phyloP scores from a whole-genome alignment of 30 jellyfish, hydroid and myxozoan genomes.

The Thelohanellus kitauei region DNA sequence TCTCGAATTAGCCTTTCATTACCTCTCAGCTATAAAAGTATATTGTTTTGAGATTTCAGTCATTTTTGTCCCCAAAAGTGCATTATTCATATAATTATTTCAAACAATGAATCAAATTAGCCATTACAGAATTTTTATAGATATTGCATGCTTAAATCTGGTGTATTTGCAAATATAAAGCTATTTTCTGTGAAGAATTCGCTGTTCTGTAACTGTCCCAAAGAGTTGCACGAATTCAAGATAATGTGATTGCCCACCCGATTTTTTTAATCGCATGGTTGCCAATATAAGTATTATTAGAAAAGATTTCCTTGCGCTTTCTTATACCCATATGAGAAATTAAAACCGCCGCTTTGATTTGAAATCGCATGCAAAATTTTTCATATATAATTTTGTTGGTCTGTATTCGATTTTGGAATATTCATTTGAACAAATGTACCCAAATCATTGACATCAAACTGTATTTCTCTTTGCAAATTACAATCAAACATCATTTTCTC shows the following conservation, averaged over 20 bases:
- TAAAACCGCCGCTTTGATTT: neutral
- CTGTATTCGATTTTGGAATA: neutral
- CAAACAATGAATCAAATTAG: slow-evolving; percentile 2
- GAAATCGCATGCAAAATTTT: neutral
- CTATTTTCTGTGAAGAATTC: too few species aligned
- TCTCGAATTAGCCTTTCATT: slow-evolving; percentile 14
- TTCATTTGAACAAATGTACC: neutral
- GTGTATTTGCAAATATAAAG: too few species aligned
- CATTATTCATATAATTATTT: slow-evolving; percentile 9
- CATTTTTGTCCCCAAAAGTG: too few species aligned
- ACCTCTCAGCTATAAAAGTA: slow-evolving; percentile 4
- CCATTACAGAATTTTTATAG: slow-evolving; percentile 1
- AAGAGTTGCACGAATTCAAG: too few species aligned
- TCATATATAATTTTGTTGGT: neutral
- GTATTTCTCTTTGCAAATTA: too few species aligned
- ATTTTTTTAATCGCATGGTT: neutral
- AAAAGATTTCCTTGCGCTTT: slow-evolving; percentile 29
- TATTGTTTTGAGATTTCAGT: slow-evolving; percentile 11
- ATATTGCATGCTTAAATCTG: too few species aligned
- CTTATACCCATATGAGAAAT: slow-evolving; percentile 27
- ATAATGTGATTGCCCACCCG: too few species aligned
- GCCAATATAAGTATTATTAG: slow-evolving; percentile 4
- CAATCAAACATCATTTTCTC: neutral
- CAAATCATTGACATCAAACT: neutral
- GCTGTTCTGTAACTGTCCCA: too few species aligned